Evolutionary conservation across 2,113 vertebrate genomes (phyloP).

Genomic region (Trematocara stigmaticum): DNA sequence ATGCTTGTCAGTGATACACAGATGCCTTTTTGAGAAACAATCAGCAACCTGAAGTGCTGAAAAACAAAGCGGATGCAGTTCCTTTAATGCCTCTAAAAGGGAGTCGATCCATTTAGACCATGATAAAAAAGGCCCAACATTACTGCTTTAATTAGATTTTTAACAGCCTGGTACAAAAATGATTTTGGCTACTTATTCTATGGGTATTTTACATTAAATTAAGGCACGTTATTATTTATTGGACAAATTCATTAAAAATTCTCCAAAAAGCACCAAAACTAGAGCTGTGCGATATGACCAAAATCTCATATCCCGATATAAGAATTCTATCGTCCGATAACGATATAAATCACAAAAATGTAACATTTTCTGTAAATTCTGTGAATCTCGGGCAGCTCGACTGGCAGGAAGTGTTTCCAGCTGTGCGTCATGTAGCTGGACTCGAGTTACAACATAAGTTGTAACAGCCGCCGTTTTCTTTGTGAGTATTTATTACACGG

Average conservation of each 20-base stretch:
- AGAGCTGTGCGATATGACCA: too few species aligned
- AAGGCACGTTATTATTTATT: background rate
- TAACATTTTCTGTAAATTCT: too few species aligned
- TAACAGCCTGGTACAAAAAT: background rate
- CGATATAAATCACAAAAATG: too few species aligned
- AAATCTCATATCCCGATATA: too few species aligned
- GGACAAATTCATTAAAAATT: background rate
- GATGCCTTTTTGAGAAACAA: fast-evolving
- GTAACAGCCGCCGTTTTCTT: too few species aligned
- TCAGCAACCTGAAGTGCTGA: background rate
- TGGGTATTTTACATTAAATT: background rate
- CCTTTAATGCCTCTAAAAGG: background rate
- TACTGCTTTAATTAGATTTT: background rate
- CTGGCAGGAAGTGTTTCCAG: too few species aligned
- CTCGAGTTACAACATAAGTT: too few species aligned
- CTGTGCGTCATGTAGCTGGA: too few species aligned
- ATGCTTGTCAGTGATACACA: background rate
- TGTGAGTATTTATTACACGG: too few species aligned
- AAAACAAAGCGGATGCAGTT: fast-evolving
- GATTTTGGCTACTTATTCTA: background rate
- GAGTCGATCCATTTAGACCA: fast-evolving
- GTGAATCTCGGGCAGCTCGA: too few species aligned
- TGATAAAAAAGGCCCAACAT: background rate
- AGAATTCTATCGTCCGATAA: too few species aligned
- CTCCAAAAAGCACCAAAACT: fast-evolving